Evolutionary conservation across 2,797 vertebrate species (phyloP).

Genomic region (Coendou prehensilis): DNA sequence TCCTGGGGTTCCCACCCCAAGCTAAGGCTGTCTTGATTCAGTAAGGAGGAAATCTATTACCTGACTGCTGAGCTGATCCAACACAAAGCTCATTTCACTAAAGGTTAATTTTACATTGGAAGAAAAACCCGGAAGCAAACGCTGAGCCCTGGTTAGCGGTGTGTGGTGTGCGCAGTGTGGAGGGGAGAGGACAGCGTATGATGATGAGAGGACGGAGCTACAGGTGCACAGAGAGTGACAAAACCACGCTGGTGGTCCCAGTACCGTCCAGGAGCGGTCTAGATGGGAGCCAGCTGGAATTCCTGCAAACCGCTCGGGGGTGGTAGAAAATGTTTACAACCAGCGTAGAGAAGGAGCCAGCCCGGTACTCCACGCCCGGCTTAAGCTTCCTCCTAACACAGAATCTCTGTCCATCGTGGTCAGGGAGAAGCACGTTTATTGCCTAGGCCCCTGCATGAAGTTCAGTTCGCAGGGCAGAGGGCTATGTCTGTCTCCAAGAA

Average conservation of each 20-base stretch:
- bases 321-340: neutral
- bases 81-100: neutral
- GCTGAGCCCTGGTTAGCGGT: neutral
- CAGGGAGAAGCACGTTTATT: neutral
- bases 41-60: neutral
- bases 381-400: neutral
- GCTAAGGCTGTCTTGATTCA: slow-evolving; percentile 17
- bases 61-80: slow-evolving; percentile 2
- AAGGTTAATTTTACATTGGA: neutral
- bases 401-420: neutral
- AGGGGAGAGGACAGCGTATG: neutral
- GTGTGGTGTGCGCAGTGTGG: too few relatives aligned
- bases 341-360: neutral
- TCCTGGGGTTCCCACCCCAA: slow-evolving; percentile 18
- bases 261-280: neutral
- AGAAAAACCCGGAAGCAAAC: neutral
- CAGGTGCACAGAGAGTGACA: neutral
- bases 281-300: neutral
- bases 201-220: neutral
- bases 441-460: neutral
- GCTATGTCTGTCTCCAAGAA: neutral
- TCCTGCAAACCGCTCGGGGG: too few relatives aligned
- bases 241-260: neutral
- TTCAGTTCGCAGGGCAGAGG: neutral
- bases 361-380: too few relatives aligned